phyloP scores from a whole-genome alignment of 2,888 invertebrate species.

The Ophion obscuratus region DNA sequence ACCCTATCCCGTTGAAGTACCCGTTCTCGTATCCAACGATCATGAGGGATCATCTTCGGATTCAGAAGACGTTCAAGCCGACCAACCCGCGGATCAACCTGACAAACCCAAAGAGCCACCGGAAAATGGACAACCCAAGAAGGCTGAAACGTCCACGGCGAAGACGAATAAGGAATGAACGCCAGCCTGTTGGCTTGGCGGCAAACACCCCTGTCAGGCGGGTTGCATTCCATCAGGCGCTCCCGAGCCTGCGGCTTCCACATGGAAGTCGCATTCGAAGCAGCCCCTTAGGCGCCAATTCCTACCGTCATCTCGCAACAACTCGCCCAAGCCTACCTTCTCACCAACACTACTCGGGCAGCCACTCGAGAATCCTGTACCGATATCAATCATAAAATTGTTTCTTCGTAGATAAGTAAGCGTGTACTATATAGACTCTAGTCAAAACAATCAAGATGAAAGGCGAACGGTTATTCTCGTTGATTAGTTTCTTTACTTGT shows the following conservation, averaged over 20 bases:
- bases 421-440: conserved; percentile 57
- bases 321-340: background rate
- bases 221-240: conserved; percentile 49
- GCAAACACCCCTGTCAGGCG: conserved; percentile 10
- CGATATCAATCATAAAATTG: conserved; percentile 44
- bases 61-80: conserved; percentile 51
- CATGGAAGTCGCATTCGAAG: conserved; percentile 26
- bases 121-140: background rate
- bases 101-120: background rate
- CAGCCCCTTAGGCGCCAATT: conserved; percentile 27
- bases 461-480: conserved; percentile 18
- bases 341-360: background rate
- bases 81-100: conserved; percentile 48
- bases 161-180: conserved; percentile 26
- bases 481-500: conserved; percentile 11
- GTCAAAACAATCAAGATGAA: conserved; percentile 53
- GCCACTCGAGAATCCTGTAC: conserved; percentile 10
- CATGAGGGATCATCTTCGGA: conserved; percentile 62
- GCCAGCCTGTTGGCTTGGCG: background rate
- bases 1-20: conserved; percentile 89
- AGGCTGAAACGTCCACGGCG: conserved; percentile 13
- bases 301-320: background rate
- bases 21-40: conserved; percentile 86
- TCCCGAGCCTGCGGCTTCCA: background rate
- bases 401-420: background rate